Base-by-base conservation (phyloP, 1,140 invertebrate genomes). In the Muscidifurax raptorellus region DNA sequence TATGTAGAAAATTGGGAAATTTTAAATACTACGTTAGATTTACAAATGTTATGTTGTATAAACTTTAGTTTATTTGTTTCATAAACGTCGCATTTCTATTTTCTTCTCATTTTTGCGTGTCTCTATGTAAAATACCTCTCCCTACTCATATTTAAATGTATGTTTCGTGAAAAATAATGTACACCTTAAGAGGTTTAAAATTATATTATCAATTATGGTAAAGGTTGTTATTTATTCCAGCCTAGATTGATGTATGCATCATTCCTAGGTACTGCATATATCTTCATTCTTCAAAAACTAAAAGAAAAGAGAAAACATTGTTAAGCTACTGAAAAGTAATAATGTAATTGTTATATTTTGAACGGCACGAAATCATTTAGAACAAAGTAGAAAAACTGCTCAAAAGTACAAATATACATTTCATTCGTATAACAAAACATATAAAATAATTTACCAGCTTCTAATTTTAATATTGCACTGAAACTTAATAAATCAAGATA, bases 271-370 rank as follows among this genome's bases (percentile, higher is more conserved):
- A 67, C 30, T 25, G 25, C 13, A 64, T 69, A 47, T 80, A 64
- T 84, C 77, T 84, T 67, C 83, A 67, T 15, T 74, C n/a, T 44
- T 80, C 78, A 67, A 84, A 74, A 52, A 84, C 83, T 84, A 84
- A 72, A 84, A 84, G 72, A 84, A 84, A 44, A 84, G n/a, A 84
- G 64, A 44, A 71, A 47, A 36, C 47, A 78, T 83, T 69, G 78
- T 44, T 82, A 82, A 13, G 12, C 6, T n/a, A 1, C 13, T 80
- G 66, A 59, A 22, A 6, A 59, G 7, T 40, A 74, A 22, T n/a
- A 74, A 3, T 7, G 12, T 7, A 69, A 27, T 69, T 28, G 3
- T n/a, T n/a, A 22, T 22, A 22, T 59, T 59, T 59, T n/a, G 0
- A 59, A 6, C 18, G 7, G 5, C 18, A 1, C 18, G 18, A 22